Base-by-base conservation (phyloP, 2,113 vertebrate species). In the Cichladusa arquata region DNA sequence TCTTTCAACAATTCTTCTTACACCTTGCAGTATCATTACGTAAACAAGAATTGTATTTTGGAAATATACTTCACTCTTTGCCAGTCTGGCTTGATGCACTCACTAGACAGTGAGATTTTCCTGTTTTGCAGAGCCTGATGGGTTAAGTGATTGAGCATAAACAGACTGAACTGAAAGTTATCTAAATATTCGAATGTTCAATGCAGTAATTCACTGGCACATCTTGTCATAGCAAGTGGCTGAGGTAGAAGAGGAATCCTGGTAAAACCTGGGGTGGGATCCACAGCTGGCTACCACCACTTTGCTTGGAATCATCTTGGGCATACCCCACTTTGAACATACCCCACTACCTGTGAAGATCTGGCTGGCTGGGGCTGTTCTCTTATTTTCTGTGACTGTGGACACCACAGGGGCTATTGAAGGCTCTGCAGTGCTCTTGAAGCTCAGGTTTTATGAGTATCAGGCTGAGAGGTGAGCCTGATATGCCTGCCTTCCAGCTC, bases 311-410 rank as follows among this genome's bases (percentile, higher is more conserved):
- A 76, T 64, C 8, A 9, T 28, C 15, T 15, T 11, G 22, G 23
- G 13, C 18, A 12, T 57, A 22, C 3, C 22, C 11, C 53, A 11
- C 25, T 18, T 42, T 31, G 33, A 81, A 33, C 4, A 5, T 8
- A 36, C 5, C 13, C 16, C 14, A 8, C 4, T 34, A 7, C 36
- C 26, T 33, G 12, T 0, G 0, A 36, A 65, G 40, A 40, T 64
- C 12, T 36, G 24, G 6, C 33, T 53, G 23, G 17, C 70, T 38
- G 77, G 17, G 5, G 12, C 12, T 19, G 2, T 50, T 56, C 4
- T 1, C 29, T 60, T 69, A 15, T 26, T 64, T 73, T 22, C 53
- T n/a, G 77, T 69, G 62, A 29, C 34, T 40, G 19, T 14, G 31
- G 19, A 26, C 40, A 69, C 2, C 7, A 6, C 0, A 1, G 28